A percentile compares a stretch with the other conserved stretches of the same genome.
phyloP scores from a whole-genome alignment of 2,888 invertebrate genomes.

The Glaucopsyche alexis region DNA sequence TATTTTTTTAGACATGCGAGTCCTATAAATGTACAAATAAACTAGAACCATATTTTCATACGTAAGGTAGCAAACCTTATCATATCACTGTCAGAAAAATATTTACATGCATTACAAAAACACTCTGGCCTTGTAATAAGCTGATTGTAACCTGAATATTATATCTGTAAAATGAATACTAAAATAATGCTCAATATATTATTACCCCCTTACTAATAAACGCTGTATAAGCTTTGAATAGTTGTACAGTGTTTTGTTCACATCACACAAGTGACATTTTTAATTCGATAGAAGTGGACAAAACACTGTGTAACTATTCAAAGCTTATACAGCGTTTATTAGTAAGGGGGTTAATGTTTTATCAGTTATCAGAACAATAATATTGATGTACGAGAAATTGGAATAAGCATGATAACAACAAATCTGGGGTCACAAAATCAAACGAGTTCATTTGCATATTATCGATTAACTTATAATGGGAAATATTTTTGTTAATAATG shows the following conservation, averaged over 20 bases:
- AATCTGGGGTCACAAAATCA: background rate
- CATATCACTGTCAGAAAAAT: background rate
- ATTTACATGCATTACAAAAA: background rate
- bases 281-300: too few species aligned
- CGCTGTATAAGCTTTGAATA: too few species aligned
- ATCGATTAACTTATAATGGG: background rate
- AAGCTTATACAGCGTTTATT: too few species aligned
- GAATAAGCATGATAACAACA: background rate
- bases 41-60: background rate
- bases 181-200: background rate
- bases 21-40: background rate
- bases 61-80: background rate
- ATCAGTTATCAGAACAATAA: background rate
- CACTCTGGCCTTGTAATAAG: background rate
- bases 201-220: too few species aligned
- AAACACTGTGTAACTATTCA: too few species aligned
- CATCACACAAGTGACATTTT: too few species aligned
- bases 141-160: background rate
- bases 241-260: too few species aligned
- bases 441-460: background rate
- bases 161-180: background rate
- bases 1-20: too few species aligned
- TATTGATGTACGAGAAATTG: background rate
- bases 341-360: too few species aligned
- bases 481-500: background rate